phyloP scores from a whole-genome alignment of 2,888 invertebrate species.

The Catocala sponsa region DNA sequence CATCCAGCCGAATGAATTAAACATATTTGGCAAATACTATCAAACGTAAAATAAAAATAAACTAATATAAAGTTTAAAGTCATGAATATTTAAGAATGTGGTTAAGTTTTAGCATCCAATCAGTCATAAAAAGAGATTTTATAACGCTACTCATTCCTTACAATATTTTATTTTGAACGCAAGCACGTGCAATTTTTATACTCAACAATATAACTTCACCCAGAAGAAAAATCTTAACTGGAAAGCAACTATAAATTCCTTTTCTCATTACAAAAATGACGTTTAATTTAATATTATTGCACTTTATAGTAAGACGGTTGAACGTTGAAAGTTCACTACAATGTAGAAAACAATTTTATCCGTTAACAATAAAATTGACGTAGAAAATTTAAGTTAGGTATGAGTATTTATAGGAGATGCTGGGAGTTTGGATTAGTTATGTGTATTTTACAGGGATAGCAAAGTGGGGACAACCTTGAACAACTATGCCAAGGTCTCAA shows the following conservation, averaged over 20 bases:
- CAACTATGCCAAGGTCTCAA: no score
- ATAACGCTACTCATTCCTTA: background rate
- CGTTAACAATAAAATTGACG: conserved; percentile 56
- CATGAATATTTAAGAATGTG: no score
- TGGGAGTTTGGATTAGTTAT: no score
- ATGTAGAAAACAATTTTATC: conserved; percentile 48
- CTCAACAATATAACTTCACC: conserved; percentile 31
- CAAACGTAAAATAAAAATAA: no score
- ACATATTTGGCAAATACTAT: no score
- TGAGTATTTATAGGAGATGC: background rate
- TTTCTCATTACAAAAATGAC: conserved; percentile 54
- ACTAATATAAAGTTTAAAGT: no score
- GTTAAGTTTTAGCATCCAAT: background rate
- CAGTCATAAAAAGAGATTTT: background rate
- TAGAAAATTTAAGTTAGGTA: conserved; percentile 42
- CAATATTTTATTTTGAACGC: background rate
- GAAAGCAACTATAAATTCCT: conserved; percentile 43
- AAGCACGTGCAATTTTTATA: conserved; percentile 41
- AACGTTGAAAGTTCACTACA: conserved; percentile 30
- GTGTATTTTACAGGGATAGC: no score
- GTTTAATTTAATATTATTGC: conserved; percentile 53
- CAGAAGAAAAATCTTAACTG: conserved; percentile 40
- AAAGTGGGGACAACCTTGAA: no score
- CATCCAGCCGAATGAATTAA: no score
- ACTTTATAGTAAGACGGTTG: conserved; percentile 41